These are phyloP conservation scores for Catharus ustulatus DNA, from an alignment of 2,797 vertebrate species.

Conservation along the genomic window DNA sequence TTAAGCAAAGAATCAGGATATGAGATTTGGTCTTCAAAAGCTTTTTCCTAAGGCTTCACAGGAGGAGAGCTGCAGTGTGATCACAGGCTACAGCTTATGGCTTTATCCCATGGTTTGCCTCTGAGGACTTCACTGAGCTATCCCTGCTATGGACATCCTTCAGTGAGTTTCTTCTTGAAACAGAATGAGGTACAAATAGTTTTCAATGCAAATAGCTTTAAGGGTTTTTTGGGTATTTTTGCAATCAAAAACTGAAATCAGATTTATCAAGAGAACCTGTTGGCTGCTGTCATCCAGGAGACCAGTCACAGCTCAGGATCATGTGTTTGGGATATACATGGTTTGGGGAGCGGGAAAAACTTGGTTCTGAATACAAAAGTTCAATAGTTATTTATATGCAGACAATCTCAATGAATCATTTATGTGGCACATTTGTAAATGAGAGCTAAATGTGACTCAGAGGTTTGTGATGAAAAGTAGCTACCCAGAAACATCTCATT, in stretches of 20 bases:
- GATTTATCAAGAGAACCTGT: not conserved
- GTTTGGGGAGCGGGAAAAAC: not conserved
- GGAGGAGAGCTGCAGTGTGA: not conserved
- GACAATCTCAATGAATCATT: not conserved
- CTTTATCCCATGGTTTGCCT: not conserved
- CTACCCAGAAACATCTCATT: not conserved
- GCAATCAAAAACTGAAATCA: not conserved
- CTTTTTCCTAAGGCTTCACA: not conserved
- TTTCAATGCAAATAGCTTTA: not conserved
- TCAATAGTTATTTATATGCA: not conserved
- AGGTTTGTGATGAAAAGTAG: not conserved
- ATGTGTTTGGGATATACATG: fast-evolving
- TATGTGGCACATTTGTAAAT: not conserved
- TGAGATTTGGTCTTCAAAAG: not conserved
- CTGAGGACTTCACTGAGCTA: not conserved
- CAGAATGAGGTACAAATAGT: not conserved
- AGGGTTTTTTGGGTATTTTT: not conserved
- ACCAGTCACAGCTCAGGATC: not conserved
- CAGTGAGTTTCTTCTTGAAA: not conserved
- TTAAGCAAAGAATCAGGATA: not conserved
- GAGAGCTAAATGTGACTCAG: constrained; percentile 1
- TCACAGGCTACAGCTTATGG: not conserved
- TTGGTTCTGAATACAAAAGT: not conserved
- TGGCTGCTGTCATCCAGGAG: not conserved
- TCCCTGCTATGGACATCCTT: not conserved